These are phyloP conservation scores for Ceratina japonica DNA, from an alignment of 1,140 invertebrate genomes.

Conservation along the genomic window DNA sequence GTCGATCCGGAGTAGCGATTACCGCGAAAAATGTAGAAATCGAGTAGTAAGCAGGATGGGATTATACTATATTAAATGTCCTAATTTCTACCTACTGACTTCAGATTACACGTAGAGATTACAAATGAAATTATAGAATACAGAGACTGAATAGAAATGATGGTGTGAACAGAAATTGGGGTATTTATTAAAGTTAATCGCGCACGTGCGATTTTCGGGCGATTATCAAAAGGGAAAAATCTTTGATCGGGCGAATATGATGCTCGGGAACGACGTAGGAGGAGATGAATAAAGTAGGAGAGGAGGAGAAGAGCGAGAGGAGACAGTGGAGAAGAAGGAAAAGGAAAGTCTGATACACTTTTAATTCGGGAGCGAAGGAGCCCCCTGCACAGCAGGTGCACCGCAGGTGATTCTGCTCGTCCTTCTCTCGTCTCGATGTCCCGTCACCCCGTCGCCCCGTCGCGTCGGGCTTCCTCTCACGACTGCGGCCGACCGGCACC, in stretches of 20 bases:
- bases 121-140: too few species aligned
- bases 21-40: constrained; percentile 4
- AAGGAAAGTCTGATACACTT: constrained; percentile 66
- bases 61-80: too few species aligned
- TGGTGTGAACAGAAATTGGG: too few species aligned
- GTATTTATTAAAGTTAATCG: too few species aligned
- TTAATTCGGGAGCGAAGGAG: constrained; percentile 71
- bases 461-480: constrained; percentile 57
- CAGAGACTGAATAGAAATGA: too few species aligned
- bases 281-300: constrained; percentile 11
- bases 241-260: constrained; percentile 10
- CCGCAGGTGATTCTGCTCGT: constrained; percentile 67
- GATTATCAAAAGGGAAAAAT: too few species aligned
- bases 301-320: constrained; percentile 17
- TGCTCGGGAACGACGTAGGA: constrained; percentile 36
- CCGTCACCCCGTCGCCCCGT: too few species aligned
- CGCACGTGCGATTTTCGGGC: too few species aligned
- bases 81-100: too few species aligned
- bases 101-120: too few species aligned
- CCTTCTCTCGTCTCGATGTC: constrained; percentile 46
- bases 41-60: constrained; percentile 2
- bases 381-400: constrained; percentile 70
- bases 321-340: constrained; percentile 17
- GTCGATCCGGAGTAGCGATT: not conserved
- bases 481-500: constrained; percentile 50